phyloP scores from a whole-genome alignment of 2,113 vertebrate species.

The Laticauda laticaudata region DNA sequence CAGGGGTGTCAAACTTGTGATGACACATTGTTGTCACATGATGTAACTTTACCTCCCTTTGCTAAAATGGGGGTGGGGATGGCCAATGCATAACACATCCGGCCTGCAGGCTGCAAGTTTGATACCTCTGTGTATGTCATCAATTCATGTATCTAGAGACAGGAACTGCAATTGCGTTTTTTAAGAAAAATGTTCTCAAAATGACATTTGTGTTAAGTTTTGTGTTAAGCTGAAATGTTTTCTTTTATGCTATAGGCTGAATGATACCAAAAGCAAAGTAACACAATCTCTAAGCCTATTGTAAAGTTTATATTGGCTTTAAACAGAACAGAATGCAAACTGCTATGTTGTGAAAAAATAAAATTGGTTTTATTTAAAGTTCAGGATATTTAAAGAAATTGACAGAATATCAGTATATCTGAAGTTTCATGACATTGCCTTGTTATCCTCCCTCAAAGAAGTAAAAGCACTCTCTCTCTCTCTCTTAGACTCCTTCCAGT shows the following conservation, averaged over 20 bases:
- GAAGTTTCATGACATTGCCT: conserved; percentile 20
- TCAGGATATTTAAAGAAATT: conserved; percentile 30
- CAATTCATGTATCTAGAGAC: neutral
- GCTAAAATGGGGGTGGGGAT: too few species aligned
- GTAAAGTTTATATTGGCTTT: neutral
- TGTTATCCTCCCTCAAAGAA: neutral
- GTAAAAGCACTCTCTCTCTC: neutral
- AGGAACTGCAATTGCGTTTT: too few species aligned
- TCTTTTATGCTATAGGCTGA: neutral
- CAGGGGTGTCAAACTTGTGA: neutral
- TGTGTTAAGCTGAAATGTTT: neutral
- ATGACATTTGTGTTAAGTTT: neutral
- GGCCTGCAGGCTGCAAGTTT: too few species aligned
- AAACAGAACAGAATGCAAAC: conserved; percentile 57
- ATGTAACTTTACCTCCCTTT: too few species aligned
- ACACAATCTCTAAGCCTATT: neutral
- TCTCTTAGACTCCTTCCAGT: neutral
- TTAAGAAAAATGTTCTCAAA: neutral
- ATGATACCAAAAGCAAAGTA: neutral
- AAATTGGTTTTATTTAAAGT: conserved; percentile 58
- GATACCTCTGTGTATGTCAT: neutral
- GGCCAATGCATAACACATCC: too few species aligned
- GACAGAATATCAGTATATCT: neutral
- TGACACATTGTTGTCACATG: too few species aligned
- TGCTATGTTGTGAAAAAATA: conserved; percentile 32